A percentile compares a stretch with the other conserved stretches of the same genome.
Evolutionary conservation across 2,888 invertebrate species (phyloP).

Genomic region (Thysanoteuthis rhombus): DNA sequence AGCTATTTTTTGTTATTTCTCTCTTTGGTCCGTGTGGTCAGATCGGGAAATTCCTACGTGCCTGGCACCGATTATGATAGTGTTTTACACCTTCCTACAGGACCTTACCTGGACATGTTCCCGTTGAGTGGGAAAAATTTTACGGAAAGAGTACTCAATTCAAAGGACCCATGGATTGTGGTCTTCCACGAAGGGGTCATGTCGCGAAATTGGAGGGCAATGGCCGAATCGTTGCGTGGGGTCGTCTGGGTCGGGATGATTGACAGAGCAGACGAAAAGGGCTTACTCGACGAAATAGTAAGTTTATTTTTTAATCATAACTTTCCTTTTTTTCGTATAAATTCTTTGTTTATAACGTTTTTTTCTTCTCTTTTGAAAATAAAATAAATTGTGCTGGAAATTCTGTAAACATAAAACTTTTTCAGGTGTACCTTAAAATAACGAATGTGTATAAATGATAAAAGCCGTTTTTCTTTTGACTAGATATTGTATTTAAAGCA

Average conservation of each 20-base stretch:
- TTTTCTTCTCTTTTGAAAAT: background rate
- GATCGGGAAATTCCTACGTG: background rate
- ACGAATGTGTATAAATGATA: too few relatives aligned
- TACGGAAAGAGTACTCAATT: slow-evolving; percentile 44
- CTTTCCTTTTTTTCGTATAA: background rate
- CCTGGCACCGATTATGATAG: background rate
- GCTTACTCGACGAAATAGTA: slow-evolving; percentile 45
- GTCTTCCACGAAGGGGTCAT: slow-evolving; percentile 49
- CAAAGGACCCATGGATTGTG: slow-evolving; percentile 51
- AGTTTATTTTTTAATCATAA: slow-evolving; percentile 22
- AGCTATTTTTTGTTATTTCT: background rate
- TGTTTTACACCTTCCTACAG: background rate
- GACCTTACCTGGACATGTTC: slow-evolving; percentile 48
- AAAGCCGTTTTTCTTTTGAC: background rate
- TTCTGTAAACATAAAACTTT: too few relatives aligned
- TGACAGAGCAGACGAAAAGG: slow-evolving; percentile 40
- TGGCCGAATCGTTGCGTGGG: slow-evolving; percentile 50
- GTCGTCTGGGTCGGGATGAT: slow-evolving; percentile 51
- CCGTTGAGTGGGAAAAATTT: slow-evolving; percentile 47
- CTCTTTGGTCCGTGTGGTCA: background rate
- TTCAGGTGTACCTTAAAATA: too few relatives aligned
- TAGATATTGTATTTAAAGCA: too few relatives aligned
- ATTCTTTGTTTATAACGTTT: background rate
- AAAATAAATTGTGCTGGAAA: too few relatives aligned
- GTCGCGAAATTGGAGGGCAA: slow-evolving; percentile 48